Conservation (phyloP, 2,113 vertebrate genomes). For the Diglossa brunneiventris region DNA sequence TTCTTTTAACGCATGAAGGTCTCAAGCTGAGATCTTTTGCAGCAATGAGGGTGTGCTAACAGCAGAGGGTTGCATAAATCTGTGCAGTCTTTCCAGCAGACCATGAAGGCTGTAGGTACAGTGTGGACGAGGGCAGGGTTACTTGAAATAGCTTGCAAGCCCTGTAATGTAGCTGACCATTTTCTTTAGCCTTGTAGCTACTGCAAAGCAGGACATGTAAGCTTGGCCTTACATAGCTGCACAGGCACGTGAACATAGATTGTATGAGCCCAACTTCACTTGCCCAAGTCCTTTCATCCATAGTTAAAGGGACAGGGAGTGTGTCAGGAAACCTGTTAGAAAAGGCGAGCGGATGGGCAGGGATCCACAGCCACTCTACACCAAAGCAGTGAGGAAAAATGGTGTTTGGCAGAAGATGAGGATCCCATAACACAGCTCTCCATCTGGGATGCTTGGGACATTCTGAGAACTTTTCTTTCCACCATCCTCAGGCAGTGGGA, state of each 20-base stretch:
- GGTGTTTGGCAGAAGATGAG: not conserved
- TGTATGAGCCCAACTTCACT: not conserved
- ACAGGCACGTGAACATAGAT: not conserved
- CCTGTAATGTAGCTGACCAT: not conserved
- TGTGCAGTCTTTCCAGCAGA: not conserved
- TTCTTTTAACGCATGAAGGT: conserved; percentile 60
- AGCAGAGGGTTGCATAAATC: conserved; percentile 48
- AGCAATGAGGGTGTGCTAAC: conserved; percentile 34
- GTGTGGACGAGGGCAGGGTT: not conserved
- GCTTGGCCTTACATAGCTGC: not conserved
- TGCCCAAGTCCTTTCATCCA: not conserved
- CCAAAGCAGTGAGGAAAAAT: not conserved
- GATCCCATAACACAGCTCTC: not conserved
- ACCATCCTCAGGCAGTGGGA: not conserved
- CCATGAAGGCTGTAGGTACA: not conserved
- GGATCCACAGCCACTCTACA: not conserved
- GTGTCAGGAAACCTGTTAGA: not conserved
- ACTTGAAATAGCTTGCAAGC: not conserved
- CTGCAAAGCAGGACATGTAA: not conserved
- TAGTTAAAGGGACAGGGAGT: not conserved
- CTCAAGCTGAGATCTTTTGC: conserved; percentile 25
- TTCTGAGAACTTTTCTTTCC: conserved; percentile 32
- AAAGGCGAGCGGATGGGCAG: not conserved
- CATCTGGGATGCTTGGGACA: not conserved
- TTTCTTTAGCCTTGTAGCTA: not conserved